These are phyloP conservation scores for Tauraco erythrolophus DNA, from an alignment of 2,113 vertebrate genomes.

Conservation along the genomic window DNA sequence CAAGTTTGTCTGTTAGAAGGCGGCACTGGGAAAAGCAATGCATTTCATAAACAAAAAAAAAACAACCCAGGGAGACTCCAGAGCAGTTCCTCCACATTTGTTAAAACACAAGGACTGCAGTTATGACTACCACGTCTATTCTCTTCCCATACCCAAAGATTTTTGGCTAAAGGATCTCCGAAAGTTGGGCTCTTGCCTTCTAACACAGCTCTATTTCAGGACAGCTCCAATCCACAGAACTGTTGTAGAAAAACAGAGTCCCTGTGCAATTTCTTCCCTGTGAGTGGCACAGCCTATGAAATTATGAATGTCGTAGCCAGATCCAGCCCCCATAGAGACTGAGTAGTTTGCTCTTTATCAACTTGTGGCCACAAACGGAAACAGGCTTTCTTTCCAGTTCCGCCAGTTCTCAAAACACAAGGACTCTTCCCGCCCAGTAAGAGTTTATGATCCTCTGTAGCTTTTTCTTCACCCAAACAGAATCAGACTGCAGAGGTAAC, in stretches of 20 bases:
- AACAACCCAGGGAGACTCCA: background rate
- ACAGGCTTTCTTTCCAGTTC: background rate
- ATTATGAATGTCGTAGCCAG: fast-evolving
- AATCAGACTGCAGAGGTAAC: background rate
- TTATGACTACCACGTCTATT: background rate
- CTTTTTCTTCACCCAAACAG: background rate
- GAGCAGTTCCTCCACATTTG: background rate
- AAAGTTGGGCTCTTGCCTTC: background rate
- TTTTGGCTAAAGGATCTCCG: background rate
- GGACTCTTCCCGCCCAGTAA: background rate
- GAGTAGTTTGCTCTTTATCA: background rate
- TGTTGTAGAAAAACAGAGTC: background rate
- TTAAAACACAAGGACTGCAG: background rate
- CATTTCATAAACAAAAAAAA: background rate
- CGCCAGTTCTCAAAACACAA: background rate
- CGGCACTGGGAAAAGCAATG: background rate
- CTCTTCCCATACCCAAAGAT: too few relatives aligned
- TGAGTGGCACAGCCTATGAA: background rate
- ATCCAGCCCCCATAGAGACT: background rate
- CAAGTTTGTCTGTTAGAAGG: background rate
- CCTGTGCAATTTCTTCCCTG: background rate
- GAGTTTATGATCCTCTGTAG: background rate
- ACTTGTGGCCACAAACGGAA: background rate
- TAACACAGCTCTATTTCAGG: background rate
- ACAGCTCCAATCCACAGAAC: background rate